Percentiles rank a stretch among this genome's conserved stretches.
Conservation (phyloP, 2,113 vertebrate species). For the Ceyx margarethae region DNA sequence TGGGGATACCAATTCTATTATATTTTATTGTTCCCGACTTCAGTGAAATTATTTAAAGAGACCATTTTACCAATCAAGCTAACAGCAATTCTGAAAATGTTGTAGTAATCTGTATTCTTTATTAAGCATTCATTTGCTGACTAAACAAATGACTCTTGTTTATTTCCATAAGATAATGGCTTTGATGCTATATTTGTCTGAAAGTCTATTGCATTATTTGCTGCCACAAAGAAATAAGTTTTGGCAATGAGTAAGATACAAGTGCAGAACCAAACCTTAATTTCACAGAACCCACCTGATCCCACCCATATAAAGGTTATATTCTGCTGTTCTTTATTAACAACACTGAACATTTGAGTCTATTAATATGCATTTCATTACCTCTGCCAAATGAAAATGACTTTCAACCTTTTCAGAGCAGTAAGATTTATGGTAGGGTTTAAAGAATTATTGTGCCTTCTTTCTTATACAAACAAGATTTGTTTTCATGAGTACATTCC, state of each 20-base stretch:
- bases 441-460: slow-evolving; percentile 62
- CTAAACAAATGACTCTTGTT: slow-evolving; percentile 50
- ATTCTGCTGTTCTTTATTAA: slow-evolving; percentile 41
- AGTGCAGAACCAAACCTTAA: slow-evolving; percentile 15
- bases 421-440: slow-evolving; percentile 63
- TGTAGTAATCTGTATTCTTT: slow-evolving; percentile 41
- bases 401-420: slow-evolving; percentile 65
- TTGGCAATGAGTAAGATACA: background rate
- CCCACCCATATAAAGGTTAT: slow-evolving; percentile 14
- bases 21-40: slow-evolving; percentile 42
- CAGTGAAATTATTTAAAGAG: slow-evolving; percentile 12
- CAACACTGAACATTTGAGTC: slow-evolving; percentile 26
- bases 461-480: slow-evolving; percentile 48
- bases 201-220: slow-evolving; percentile 10
- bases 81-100: slow-evolving; percentile 31
- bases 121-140: slow-evolving; percentile 60
- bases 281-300: slow-evolving; percentile 28
- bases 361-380: slow-evolving; percentile 70
- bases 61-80: slow-evolving; percentile 34
- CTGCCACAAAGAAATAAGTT: slow-evolving; percentile 1
- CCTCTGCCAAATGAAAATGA: slow-evolving; percentile 55
- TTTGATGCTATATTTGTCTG: background rate
- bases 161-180: slow-evolving; percentile 44
- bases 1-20: slow-evolving; percentile 31
- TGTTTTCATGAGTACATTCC: slow-evolving; percentile 35